Conservation (phyloP, 2,113 vertebrate species). For the Marmota flaviventris region DNA sequence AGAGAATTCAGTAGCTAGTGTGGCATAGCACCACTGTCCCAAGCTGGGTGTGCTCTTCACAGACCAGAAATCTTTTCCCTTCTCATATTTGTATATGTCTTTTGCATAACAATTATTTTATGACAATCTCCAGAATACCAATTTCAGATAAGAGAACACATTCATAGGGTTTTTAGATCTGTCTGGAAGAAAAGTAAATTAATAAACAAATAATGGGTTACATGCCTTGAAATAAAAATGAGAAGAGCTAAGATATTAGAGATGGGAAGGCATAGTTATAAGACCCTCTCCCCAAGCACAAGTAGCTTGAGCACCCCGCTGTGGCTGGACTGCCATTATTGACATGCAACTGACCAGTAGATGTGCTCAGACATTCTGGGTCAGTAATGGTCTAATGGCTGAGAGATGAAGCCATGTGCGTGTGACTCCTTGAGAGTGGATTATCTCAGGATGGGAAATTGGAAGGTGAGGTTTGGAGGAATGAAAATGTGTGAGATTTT, state of each 20-base stretch:
- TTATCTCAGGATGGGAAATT: slow-evolving; percentile 56
- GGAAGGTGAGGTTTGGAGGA: slow-evolving; percentile 54
- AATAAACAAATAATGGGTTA: background rate
- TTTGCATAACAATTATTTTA: slow-evolving; percentile 18
- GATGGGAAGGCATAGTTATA: background rate
- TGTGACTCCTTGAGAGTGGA: background rate
- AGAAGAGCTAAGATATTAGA: background rate
- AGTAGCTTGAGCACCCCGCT: background rate
- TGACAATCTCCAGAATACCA: background rate
- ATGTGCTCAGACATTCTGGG: background rate
- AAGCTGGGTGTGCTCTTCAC: no score
- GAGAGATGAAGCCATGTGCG: slow-evolving; percentile 59
- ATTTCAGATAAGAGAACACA: slow-evolving; percentile 43
- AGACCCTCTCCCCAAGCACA: background rate
- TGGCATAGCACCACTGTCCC: accelerated
- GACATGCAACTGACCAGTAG: background rate
- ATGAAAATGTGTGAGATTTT: slow-evolving; percentile 72
- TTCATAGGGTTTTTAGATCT: slow-evolving; percentile 6
- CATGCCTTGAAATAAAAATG: slow-evolving; percentile 34
- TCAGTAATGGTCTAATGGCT: slow-evolving; percentile 1
- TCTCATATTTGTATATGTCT: background rate
- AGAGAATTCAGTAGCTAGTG: background rate
- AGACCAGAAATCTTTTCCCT: background rate
- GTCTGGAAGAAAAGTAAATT: background rate
- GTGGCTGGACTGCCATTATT: background rate